A percentile compares a stretch with the other conserved stretches of the same genome.
phyloP scores from a whole-genome alignment of 37 sponge, comb jelly and placozoan genomes.

The Dysidea cf. avara region DNA sequence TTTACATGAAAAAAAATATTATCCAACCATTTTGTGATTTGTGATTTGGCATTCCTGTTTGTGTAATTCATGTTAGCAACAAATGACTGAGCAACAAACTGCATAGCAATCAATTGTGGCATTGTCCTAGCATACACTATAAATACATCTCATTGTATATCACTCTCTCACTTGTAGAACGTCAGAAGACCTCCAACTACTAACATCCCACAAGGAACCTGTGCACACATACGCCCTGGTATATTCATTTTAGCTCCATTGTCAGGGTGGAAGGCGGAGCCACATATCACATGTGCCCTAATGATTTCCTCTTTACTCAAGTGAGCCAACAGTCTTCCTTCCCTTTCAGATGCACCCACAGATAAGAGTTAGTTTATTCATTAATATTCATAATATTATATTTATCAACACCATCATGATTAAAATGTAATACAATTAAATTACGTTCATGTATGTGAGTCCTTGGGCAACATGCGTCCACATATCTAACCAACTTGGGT shows the following conservation, averaged over 20 bases:
- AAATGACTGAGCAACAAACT: constrained; percentile 94
- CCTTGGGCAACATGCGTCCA: too few relatives aligned
- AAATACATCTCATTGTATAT: too few relatives aligned
- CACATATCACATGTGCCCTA: constrained; percentile 84
- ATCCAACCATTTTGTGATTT: background rate
- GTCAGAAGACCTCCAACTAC: constrained; percentile 91
- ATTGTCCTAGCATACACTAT: constrained; percentile 46
- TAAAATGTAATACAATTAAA: too few relatives aligned
- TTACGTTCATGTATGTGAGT: too few relatives aligned
- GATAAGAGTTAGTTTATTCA: background rate
- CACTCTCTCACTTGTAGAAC: constrained; percentile 74
- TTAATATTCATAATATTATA: too few relatives aligned
- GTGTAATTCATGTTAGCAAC: constrained; percentile 93
- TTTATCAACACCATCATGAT: too few relatives aligned
- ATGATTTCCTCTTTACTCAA: constrained; percentile 81
- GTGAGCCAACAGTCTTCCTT: constrained; percentile 35
- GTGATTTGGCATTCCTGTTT: constrained; percentile 81
- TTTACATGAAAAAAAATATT: background rate
- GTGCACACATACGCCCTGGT: constrained; percentile 89
- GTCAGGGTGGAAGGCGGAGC: constrained; percentile 96
- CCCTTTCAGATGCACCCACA: constrained; percentile 9
- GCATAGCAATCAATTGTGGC: constrained; percentile 79
- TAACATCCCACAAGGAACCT: constrained; percentile 91
- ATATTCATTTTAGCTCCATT: constrained; percentile 94
- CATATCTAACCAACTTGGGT: too few relatives aligned